Percentiles rank a stretch among this genome's conserved stretches.
These are phyloP conservation scores for Chloroceryle aenea DNA, from an alignment of 2,113 vertebrate genomes.

Conservation along the genomic window DNA sequence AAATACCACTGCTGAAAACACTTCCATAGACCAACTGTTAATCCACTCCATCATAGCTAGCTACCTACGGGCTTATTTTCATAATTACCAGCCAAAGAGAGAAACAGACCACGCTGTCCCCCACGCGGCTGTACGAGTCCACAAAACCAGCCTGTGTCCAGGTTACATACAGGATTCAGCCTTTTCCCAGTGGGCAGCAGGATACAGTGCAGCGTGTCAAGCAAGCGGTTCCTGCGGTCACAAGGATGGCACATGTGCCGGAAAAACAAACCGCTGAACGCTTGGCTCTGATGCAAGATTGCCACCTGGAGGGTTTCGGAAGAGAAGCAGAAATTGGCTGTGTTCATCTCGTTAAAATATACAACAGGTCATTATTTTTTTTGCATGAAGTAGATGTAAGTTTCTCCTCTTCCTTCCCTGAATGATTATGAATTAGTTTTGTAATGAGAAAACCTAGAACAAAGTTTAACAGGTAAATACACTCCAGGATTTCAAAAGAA, in stretches of 20 bases:
- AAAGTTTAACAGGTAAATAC: background rate
- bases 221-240: background rate
- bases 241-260: background rate
- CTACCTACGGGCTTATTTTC: background rate
- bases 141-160: background rate
- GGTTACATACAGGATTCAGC: background rate
- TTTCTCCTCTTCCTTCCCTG: background rate
- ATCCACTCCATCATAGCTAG: background rate
- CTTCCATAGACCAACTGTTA: background rate
- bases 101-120: background rate
- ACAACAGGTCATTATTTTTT: fast-evolving
- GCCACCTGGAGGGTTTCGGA: slow-evolving; percentile 65
- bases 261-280: background rate
- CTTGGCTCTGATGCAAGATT: slow-evolving; percentile 9
- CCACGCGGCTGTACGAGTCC: background rate
- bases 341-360: background rate
- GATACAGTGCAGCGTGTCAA: background rate
- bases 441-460: background rate
- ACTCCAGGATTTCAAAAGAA: background rate
- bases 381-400: background rate
- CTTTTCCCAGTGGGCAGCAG: background rate
- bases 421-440: background rate
- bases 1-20: background rate
- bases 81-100: background rate
- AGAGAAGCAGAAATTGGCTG: background rate